phyloP scores from a whole-genome alignment of 2,113 vertebrate genomes.

The Eubucco bourcierii region DNA sequence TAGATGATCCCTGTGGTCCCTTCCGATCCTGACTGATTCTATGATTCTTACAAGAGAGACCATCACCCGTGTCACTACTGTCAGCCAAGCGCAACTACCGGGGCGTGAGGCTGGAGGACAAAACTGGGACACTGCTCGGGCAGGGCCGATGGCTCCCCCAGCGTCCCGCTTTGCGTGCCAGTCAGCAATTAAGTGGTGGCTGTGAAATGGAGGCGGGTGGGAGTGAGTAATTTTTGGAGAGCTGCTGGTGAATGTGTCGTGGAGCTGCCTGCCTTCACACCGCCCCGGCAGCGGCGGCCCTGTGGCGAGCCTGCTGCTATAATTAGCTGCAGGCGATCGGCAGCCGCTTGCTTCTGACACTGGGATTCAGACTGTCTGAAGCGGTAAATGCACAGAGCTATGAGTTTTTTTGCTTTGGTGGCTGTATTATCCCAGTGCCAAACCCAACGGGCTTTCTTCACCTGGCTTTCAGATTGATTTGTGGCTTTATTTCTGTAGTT shows the following conservation, averaged over 20 bases:
- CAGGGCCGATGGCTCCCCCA: not conserved
- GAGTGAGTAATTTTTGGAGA: conserved; percentile 40
- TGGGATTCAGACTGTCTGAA: not conserved
- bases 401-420: not conserved
- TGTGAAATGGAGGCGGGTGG: not conserved
- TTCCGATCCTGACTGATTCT: too few relatives aligned
- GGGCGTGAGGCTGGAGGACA: not conserved
- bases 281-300: not conserved
- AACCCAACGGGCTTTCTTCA: not conserved
- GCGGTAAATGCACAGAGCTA: accelerated
- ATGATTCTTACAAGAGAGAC: not conserved
- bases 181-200: not conserved
- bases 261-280: conserved; percentile 45
- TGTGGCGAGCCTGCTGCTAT: conserved; percentile 13
- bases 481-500: not conserved
- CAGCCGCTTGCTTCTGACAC: not conserved
- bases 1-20: too few relatives aligned
- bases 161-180: not conserved
- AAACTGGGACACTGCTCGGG: accelerated
- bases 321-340: conserved; percentile 64
- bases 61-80: not conserved
- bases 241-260: conserved; percentile 51
- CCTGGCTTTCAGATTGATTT: not conserved
- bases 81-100: not conserved
- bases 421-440: not conserved